Evolutionary conservation across 1,140 invertebrate species (phyloP).

Genomic region (Rhopalosiphum maidis): DNA sequence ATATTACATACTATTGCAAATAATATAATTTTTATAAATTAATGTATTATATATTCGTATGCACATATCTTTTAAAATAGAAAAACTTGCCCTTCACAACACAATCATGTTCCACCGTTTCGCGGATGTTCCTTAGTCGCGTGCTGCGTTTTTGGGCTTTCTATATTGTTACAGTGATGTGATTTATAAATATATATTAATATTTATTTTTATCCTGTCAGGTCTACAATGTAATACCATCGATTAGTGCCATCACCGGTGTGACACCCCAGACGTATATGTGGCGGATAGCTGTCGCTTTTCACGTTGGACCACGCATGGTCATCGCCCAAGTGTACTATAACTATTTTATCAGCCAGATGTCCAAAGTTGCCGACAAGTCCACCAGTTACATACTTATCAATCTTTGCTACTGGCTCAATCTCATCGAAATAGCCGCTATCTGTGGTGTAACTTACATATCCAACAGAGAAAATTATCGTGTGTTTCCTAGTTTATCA

Average conservation of each 20-base stretch:
- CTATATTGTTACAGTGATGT: not conserved
- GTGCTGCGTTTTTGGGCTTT: not conserved
- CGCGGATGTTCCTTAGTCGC: not conserved
- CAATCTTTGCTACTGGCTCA: conserved; percentile 81
- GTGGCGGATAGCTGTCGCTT: conserved; percentile 88
- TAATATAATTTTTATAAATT: not conserved
- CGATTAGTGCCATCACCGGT: conserved; percentile 89
- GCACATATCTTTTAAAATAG: not conserved
- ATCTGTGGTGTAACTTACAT: conserved; percentile 90
- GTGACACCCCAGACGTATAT: conserved; percentile 90
- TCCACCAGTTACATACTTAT: conserved; percentile 65
- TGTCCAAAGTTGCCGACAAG: not conserved
- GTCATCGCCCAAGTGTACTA: conserved; percentile 84
- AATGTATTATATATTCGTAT: not conserved
- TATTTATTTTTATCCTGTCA: conserved; percentile 63
- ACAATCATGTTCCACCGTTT: not conserved
- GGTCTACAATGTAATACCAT: conserved; percentile 91
- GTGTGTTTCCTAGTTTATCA: conserved; percentile 70
- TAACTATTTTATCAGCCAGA: conserved; percentile 75
- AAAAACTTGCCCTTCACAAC: not conserved
- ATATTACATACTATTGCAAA: not conserved
- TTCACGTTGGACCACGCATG: conserved; percentile 86
- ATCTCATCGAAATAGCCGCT: conserved; percentile 82
- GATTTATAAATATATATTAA: not conserved
- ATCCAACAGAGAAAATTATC: conserved; percentile 92